Evolutionary conservation across 1,140 invertebrate species (phyloP), one percentile per base, ranked within the genome.

Genomic region (Pseudachorutes palmiensis): DNA sequence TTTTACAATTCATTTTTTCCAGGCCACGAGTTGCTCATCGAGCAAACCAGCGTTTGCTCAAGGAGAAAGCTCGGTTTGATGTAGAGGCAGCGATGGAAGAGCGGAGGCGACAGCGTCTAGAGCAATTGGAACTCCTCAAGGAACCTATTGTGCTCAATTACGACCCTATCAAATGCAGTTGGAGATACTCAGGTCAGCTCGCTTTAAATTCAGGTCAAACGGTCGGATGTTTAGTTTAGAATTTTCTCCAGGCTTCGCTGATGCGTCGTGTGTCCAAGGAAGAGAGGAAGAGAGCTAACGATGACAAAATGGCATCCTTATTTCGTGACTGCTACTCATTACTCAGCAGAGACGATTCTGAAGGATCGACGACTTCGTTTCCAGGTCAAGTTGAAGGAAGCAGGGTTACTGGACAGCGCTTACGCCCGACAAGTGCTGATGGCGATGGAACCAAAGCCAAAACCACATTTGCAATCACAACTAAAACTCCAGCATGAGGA

Each of bases 371-470:
- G 72, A n/a, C 57, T 68, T 31, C 51, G 66, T 5, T 26, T 74
- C 16, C 68, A 74, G 32, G 31, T 57, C 0, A 71, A 71, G 33
- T 45, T 74, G 48, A 36, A 69, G 26, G 72, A 68, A 24, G 72
- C 70, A 5, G 72, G 72, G n/a, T 64, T 74, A 0, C 69, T 74
- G 49, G 68, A 62, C n/a, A 71, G 65, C 29, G 24, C 45, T 12
- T 74, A 74, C 45, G 72, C 70, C 2, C 57, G 68, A 24, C 65
- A 70, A 64, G 62, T 74, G 22, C 64, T 74, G 1, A 9, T 65
- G 19, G 72, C 72, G 1, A 74, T 74, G 70, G 62, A 74, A 62
- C 68, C 70, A 14, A 62, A 65, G 30, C 59, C 66, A 2, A 71
- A 71, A 57, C 68, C 68, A 12, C 72, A 74, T 65, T 49, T 74